Conservation (phyloP, 2,113 vertebrate species). For the Mugil cephalus region DNA sequence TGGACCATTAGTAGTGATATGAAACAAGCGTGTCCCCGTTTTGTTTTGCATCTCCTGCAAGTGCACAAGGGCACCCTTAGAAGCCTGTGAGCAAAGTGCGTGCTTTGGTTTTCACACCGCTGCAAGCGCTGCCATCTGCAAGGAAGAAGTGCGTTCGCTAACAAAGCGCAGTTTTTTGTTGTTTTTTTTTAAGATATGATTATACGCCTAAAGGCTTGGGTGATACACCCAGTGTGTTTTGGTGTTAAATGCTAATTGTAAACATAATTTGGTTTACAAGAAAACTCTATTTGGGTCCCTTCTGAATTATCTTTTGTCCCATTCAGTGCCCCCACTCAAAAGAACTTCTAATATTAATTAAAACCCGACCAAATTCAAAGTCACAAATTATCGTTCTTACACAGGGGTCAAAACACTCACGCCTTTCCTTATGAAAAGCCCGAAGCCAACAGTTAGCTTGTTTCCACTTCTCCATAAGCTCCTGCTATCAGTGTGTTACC, state of each 20-base stretch:
- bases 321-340: not conserved
- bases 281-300: not conserved
- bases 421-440: slow-evolving; percentile 27
- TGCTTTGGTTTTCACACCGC: not conserved
- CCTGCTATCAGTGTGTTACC: slow-evolving; percentile 74
- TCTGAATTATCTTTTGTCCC: not conserved
- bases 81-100: not conserved
- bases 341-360: not conserved
- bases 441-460: slow-evolving; percentile 42
- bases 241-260: not conserved
- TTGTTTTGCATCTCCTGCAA: not conserved
- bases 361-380: slow-evolving; percentile 3
- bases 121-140: not conserved
- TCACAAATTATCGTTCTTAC: not conserved
- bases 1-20: not conserved
- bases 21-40: not conserved
- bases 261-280: not conserved
- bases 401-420: slow-evolving; percentile 27
- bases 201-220: not conserved
- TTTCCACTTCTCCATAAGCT: slow-evolving; percentile 57
- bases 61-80: not conserved
- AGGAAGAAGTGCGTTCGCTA: no score
- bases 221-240: no score
- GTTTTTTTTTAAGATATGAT: no score
- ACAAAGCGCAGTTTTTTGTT: no score